Conservation (phyloP, 2,888 invertebrate species). For the Coleophora flavipennella region DNA sequence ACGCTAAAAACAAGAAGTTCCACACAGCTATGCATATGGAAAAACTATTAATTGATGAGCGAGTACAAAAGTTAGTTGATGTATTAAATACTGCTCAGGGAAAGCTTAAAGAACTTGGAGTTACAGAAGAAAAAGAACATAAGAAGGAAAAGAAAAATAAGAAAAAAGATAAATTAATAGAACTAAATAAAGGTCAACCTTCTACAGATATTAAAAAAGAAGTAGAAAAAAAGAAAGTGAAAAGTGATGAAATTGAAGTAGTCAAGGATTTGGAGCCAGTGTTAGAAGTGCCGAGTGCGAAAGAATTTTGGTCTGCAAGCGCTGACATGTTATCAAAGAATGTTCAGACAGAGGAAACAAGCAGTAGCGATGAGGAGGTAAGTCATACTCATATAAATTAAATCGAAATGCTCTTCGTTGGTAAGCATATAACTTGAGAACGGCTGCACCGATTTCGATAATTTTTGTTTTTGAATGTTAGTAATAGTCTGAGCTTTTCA, state of each 20-base stretch:
- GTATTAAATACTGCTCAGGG: constrained; percentile 30
- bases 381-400: constrained; percentile 11
- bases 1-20: constrained; percentile 39
- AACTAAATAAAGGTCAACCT: too few species aligned
- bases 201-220: too few species aligned
- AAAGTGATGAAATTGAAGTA: constrained; percentile 22
- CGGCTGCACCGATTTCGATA: too few species aligned
- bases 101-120: constrained; percentile 27
- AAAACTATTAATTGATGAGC: constrained; percentile 33
- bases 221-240: constrained; percentile 18
- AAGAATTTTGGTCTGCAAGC: constrained; percentile 47
- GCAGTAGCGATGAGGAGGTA: constrained; percentile 62
- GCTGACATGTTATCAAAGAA: constrained; percentile 17
- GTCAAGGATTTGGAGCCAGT: constrained; percentile 37
- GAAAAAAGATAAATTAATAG: constrained; percentile 12
- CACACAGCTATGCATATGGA: constrained; percentile 53
- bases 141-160: constrained; percentile 20
- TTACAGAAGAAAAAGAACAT: constrained; percentile 14
- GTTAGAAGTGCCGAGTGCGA: constrained; percentile 48
- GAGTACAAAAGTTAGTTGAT: constrained; percentile 33
- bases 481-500: too few species aligned
- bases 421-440: too few species aligned
- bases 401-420: not conserved
- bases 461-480: too few species aligned
- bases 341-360: constrained; percentile 31